Base-by-base conservation (phyloP, 2,797 vertebrate species). In the Oreonectes daqikongensis region DNA sequence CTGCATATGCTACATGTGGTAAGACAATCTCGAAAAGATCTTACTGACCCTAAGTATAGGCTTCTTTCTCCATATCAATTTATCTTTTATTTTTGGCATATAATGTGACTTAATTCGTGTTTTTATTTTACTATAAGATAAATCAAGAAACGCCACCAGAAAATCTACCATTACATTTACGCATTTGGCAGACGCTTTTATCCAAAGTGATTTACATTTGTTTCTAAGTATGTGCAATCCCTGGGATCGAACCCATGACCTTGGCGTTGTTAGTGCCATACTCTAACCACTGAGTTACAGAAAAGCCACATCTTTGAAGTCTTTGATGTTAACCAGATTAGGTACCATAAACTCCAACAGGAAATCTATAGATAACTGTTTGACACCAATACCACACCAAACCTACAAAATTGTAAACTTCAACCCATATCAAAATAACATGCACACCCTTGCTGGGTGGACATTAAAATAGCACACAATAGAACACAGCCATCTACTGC, bases 381-480 rank as follows among this genome's bases (percentile, higher is more conserved):
- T 50, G 7, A 50, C 48, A 50, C 48, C 18, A n/a, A 50, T 10
- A 20, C n/a, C 5, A 50, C 48, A 50, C 9, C 2, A 50, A 50
- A 50, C 18, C 30, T n/a, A 12, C 59, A 35, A 61, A 61, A 61
- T 20, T 4, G 59, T 3, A n/a, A 3, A 61, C 9, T 20, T 35
- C 30, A 61, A 61, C 30, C 59, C 28, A 79, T 28, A 65, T 14
- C 8, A 60, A 32, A 60, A 60, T 59, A 60, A 28, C 9, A 60
- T 18, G 20, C 57, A 53, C 14, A 64, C 44, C 28, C 75, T 61
- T 44, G 40, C 26, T 57, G 63, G 69, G 60, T 79, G 72, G 69
- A 6, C 55, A 60, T 40, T 59, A 74, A 70, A 53, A 82, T 72
- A 72, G 67, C 78, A 75, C 75, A 84, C 69, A 81, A 82, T 72